Conservation (phyloP, 1,140 invertebrate genomes). For the Drosophila rufa region DNA sequence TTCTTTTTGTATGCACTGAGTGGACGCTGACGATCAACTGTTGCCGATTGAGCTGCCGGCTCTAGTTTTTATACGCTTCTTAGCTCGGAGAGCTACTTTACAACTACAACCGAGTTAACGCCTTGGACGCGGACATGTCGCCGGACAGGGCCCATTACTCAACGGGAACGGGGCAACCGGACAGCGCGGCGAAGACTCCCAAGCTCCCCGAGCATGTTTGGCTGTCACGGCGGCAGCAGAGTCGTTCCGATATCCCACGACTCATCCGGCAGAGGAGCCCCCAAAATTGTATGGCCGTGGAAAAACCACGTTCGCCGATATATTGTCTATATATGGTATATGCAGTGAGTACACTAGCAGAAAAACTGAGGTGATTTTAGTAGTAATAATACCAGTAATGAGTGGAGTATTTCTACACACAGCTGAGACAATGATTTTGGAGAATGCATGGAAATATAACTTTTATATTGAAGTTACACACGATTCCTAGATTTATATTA, state of each 20-base stretch:
- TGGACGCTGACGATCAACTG: conserved; percentile 55
- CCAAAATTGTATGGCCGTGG: conserved; percentile 48
- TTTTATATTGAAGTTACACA: too few relatives aligned
- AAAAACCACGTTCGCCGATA: conserved; percentile 43
- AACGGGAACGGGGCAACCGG: conserved; percentile 17
- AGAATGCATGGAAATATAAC: too few relatives aligned
- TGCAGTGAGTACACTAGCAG: conserved; percentile 16
- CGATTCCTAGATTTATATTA: too few relatives aligned
- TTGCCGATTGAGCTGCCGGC: conserved; percentile 15
- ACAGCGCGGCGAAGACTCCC: conserved; percentile 21
- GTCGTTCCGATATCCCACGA: conserved; percentile 31
- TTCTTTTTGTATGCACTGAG: conserved; percentile 31
- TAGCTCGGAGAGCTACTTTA: conserved; percentile 53
- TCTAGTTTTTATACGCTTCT: conserved; percentile 65
- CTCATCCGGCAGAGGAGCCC: conserved; percentile 30
- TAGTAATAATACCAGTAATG: not conserved
- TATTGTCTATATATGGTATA: conserved; percentile 14
- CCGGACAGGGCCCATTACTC: conserved; percentile 67
- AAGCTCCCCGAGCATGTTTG: conserved; percentile 21
- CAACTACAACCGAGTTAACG: conserved; percentile 65
- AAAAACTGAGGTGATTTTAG: not conserved
- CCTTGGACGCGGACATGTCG: conserved; percentile 52
- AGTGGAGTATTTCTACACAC: not conserved
- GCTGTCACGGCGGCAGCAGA: conserved; percentile 6
- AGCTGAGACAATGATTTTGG: not conserved